Percentiles rank a stretch among this genome's conserved stretches.
phyloP scores from a whole-genome alignment of 2,888 invertebrate species.

The Lumbricus terrestris region DNA sequence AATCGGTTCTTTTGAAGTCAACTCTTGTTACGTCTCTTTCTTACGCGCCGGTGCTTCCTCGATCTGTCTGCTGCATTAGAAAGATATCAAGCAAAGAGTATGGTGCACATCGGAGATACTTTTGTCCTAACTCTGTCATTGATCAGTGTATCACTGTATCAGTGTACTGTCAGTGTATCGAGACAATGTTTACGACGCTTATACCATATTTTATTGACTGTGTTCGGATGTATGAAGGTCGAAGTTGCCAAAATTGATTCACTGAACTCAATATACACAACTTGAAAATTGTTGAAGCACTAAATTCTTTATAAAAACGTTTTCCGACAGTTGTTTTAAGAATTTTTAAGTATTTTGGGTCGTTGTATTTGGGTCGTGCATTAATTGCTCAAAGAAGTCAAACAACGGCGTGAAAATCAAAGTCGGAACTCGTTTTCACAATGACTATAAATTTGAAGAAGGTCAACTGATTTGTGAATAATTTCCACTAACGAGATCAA shows the following conservation, averaged over 20 bases:
- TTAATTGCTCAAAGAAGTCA: too few species aligned
- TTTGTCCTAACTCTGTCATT: background rate
- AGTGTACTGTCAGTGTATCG: too few species aligned
- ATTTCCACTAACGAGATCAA: too few species aligned
- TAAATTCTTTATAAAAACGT: too few species aligned
- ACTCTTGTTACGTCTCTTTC: background rate
- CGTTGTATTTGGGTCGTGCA: too few species aligned
- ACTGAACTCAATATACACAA: too few species aligned
- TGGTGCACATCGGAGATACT: background rate
- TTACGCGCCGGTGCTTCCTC: background rate
- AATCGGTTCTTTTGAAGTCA: background rate
- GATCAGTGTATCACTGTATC: too few species aligned
- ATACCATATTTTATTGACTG: background rate
- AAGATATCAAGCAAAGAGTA: background rate
- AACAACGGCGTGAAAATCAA: too few species aligned
- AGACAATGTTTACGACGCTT: background rate
- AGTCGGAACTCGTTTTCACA: background rate
- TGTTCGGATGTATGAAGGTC: too few species aligned
- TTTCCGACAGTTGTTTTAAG: too few species aligned
- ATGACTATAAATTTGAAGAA: background rate
- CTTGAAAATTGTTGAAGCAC: too few species aligned
- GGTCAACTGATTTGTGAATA: too few species aligned
- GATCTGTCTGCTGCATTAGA: background rate
- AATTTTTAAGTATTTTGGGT: background rate
- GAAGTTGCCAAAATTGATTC: background rate